Conservation (phyloP, 2,113 vertebrate species). For the Phaetusa simplex region DNA sequence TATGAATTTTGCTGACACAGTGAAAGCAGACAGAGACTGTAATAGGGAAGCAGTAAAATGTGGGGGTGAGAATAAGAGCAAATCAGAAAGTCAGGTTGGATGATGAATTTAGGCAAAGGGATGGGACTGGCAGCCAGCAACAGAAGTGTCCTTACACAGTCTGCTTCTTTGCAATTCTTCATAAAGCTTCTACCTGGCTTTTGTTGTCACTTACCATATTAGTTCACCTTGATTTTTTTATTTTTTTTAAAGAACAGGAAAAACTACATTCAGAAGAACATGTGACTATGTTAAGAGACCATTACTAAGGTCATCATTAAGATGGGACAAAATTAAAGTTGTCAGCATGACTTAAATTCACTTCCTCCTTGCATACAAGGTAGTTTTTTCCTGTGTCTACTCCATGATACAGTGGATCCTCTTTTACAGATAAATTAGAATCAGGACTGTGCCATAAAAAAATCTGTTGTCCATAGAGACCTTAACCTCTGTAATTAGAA, state of each 20-base stretch:
- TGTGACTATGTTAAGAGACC: not conserved
- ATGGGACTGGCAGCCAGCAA: not conserved
- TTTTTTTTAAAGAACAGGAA: not conserved
- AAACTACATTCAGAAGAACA: not conserved
- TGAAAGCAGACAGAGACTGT: not conserved
- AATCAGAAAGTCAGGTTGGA: not conserved
- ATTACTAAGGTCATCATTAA: not conserved
- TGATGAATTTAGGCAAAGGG: not conserved
- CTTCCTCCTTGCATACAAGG: not conserved
- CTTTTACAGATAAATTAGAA: not conserved
- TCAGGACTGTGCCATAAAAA: not conserved
- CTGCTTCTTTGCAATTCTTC: not conserved
- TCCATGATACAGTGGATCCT: not conserved
- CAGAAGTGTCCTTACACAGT: not conserved
- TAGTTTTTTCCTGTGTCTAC: not conserved
- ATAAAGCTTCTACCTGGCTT: not conserved
- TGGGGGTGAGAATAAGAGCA: not conserved
- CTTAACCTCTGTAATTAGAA: not conserved
- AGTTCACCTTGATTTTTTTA: not conserved
- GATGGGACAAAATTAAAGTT: not conserved
- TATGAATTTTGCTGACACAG: not conserved
- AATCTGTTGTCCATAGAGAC: not conserved
- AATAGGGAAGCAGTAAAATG: not conserved
- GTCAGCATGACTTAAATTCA: not conserved
- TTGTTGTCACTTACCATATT: not conserved